These are phyloP conservation scores for Terrapene triunguis DNA, from an alignment of 2,113 vertebrate genomes.

Conservation along the genomic window DNA sequence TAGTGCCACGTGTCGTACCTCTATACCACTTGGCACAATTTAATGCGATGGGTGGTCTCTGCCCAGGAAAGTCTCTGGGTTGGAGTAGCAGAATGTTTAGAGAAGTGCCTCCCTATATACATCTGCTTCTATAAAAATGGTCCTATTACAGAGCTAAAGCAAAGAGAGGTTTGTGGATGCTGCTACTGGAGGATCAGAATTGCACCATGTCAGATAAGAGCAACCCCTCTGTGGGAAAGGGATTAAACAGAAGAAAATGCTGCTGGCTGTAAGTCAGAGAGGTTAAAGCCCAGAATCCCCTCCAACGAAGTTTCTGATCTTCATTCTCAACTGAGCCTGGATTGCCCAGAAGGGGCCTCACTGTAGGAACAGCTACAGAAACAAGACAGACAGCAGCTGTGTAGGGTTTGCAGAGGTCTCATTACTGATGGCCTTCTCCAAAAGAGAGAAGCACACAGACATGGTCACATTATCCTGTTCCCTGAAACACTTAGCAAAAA, in stretches of 20 bases:
- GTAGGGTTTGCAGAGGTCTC: background rate
- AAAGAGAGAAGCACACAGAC: background rate
- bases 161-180: background rate
- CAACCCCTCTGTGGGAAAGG: background rate
- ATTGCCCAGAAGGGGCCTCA: background rate
- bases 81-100: background rate
- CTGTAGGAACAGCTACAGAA: background rate
- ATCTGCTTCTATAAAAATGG: background rate
- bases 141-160: rapidly evolving
- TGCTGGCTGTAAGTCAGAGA: background rate
- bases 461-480: background rate
- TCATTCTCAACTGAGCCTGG: background rate
- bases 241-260: constrained; percentile 18
- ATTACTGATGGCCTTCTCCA: background rate
- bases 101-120: background rate
- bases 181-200: background rate
- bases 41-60: background rate
- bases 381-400: background rate
- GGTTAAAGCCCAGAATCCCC: background rate
- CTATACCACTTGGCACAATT: background rate
- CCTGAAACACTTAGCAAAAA: background rate
- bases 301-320: constrained; percentile 8
- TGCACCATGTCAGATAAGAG: background rate
- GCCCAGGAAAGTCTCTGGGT: background rate
- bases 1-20: background rate